Conservation (phyloP, 2,113 vertebrate genomes). For the Monarcha castaneiventris region DNA sequence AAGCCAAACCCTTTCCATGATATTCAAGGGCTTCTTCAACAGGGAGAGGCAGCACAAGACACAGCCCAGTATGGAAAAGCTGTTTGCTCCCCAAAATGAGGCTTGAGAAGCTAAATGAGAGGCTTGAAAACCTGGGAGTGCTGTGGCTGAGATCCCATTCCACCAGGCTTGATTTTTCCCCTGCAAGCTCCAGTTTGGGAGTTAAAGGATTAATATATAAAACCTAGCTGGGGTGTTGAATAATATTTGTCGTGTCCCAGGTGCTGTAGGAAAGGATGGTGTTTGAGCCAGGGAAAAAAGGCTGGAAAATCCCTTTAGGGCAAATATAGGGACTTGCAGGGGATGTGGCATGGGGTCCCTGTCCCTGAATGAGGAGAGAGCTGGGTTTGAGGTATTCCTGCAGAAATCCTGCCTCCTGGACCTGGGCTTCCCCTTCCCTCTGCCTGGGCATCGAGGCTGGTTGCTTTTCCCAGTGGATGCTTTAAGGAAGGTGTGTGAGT, state of each 20-base stretch:
- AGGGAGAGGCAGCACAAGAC: background rate
- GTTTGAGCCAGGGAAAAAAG: background rate
- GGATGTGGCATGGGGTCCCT: fast-evolving
- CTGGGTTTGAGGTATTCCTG: background rate
- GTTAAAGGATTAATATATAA: background rate
- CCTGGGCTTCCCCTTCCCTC: background rate
- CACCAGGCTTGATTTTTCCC: background rate
- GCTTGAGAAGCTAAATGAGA: fast-evolving
- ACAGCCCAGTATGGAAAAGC: background rate
- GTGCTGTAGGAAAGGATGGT: background rate
- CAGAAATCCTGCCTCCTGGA: background rate
- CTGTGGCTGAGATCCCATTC: background rate
- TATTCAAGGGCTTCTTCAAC: background rate
- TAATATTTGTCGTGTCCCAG: fast-evolving
- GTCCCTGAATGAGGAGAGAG: background rate
- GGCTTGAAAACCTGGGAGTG: background rate
- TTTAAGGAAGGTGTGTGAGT: background rate
- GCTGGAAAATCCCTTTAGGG: background rate
- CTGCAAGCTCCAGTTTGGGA: background rate
- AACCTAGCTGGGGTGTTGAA: background rate
- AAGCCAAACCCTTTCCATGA: background rate
- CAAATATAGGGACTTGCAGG: fast-evolving
- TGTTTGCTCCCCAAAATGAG: background rate
- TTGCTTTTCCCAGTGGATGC: background rate
- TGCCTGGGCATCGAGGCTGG: fast-evolving